A percentile compares a stretch with the other conserved stretches of the same genome.
phyloP scores from a whole-genome alignment of 1,140 invertebrate genomes.

The Olivierus martensii region DNA sequence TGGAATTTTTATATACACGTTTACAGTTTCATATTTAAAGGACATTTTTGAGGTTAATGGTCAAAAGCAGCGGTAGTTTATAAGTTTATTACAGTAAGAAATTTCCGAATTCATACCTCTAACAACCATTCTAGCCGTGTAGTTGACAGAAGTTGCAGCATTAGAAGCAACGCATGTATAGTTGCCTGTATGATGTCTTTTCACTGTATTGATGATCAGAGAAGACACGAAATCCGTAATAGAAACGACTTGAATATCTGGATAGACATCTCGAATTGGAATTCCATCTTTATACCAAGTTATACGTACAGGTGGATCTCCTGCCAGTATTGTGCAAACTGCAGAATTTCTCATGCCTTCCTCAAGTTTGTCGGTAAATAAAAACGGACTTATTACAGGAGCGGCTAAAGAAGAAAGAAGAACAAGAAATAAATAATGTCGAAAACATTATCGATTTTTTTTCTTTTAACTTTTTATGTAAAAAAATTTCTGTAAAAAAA shows the following conservation, averaged over 20 bases:
- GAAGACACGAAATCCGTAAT: constrained; percentile 23
- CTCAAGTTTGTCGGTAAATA: constrained; percentile 21
- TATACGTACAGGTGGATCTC: constrained; percentile 55
- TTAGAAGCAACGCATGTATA: constrained; percentile 69
- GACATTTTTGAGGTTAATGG: no score
- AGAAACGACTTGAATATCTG: constrained; percentile 19
- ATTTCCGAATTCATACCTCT: constrained; percentile 44
- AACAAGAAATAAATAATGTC: background rate
- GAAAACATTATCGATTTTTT: no score
- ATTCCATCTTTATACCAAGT: constrained; percentile 57
- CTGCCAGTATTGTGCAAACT: constrained; percentile 21
- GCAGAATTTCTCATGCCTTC: constrained; percentile 23
- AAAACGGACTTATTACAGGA: constrained; percentile 21
- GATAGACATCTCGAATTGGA: constrained; percentile 21
- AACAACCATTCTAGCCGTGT: constrained; percentile 61
- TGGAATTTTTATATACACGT: no score
- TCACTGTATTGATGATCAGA: constrained; percentile 58
- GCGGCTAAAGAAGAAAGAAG: constrained; percentile 19
- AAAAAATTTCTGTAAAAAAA: no score
- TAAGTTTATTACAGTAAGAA: background rate
- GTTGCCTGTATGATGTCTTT: constrained; percentile 55
- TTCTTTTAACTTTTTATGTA: no score
- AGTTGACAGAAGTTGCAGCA: constrained; percentile 58
- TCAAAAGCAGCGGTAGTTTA: background rate
- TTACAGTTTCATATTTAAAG: no score